Percentiles rank a stretch among this genome's conserved stretches.
These are phyloP conservation scores for Cygnus olor DNA, from an alignment of 2,797 vertebrate species.

Conservation along the genomic window DNA sequence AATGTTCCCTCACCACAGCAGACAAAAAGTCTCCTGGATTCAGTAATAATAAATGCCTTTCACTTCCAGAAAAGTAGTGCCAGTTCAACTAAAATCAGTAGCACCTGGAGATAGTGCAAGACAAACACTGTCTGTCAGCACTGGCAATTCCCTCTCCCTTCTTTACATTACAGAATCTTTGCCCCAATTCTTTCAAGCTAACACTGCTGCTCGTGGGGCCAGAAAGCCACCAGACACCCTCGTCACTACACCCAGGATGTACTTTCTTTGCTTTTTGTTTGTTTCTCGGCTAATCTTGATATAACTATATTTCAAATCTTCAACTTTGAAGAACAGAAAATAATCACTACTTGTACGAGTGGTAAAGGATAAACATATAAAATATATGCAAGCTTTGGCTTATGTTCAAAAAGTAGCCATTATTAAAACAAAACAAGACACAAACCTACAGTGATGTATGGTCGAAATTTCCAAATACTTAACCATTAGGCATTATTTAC, in stretches of 20 bases:
- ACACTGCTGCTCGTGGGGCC: background rate
- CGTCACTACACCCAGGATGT: background rate
- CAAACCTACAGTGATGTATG: background rate
- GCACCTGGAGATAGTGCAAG: background rate
- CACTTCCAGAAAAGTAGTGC: background rate
- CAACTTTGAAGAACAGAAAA: background rate
- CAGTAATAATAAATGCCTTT: background rate
- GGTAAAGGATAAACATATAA: background rate
- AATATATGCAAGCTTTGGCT: background rate
- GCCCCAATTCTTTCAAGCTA: background rate
- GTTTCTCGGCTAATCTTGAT: background rate
- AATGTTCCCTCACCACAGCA: background rate
- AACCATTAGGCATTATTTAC: background rate
- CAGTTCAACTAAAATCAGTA: background rate
- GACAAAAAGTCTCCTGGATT: background rate
- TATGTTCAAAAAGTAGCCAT: background rate
- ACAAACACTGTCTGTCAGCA: background rate
- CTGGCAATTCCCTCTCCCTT: background rate
- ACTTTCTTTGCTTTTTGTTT: background rate
- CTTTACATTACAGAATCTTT: background rate
- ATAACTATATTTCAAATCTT: background rate
- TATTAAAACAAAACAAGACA: background rate
- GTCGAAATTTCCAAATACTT: background rate
- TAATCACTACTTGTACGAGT: background rate
- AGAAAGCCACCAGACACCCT: background rate